Percentiles rank a stretch among this genome's conserved stretches.
Conservation (phyloP, 1,140 invertebrate species). For the Drosophila yakuba region DNA sequence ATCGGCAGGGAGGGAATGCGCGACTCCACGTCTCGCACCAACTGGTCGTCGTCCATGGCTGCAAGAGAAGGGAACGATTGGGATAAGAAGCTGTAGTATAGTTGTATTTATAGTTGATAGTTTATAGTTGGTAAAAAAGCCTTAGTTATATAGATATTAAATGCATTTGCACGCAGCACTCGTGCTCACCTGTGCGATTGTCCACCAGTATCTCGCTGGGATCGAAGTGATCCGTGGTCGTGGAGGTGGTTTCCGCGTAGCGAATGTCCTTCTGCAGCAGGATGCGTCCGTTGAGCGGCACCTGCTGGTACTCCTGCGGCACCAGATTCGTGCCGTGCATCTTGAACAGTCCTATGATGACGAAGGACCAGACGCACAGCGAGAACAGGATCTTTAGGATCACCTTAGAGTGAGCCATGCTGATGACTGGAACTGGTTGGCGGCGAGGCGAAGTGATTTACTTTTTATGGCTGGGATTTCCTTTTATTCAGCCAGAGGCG, state of each 20-base stretch:
- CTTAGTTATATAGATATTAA: no score
- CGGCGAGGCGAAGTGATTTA: background rate
- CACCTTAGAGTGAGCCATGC: conserved; percentile 81
- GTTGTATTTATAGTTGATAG: no score
- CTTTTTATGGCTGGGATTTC: background rate
- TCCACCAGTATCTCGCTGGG: conserved; percentile 83
- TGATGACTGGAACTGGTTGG: background rate
- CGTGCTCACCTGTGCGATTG: conserved; percentile 77
- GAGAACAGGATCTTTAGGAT: conserved; percentile 83
- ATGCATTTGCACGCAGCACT: background rate
- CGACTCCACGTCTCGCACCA: conserved; percentile 91
- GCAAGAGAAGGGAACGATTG: background rate
- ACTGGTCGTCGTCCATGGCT: conserved; percentile 88
- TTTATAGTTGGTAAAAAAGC: no score
- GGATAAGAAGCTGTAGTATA: background rate
- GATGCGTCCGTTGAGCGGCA: conserved; percentile 79
- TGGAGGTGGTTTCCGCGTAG: conserved; percentile 77
- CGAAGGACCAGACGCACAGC: conserved; percentile 83
- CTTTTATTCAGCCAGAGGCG: background rate
- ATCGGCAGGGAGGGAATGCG: conserved; percentile 92
- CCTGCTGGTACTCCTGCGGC: conserved; percentile 71
- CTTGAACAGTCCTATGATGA: conserved; percentile 84
- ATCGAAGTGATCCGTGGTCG: conserved; percentile 83
- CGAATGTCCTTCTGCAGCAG: conserved; percentile 82
- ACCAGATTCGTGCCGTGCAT: conserved; percentile 82